Evolutionary conservation across 2,888 invertebrate genomes (phyloP).

Genomic region (Diabrotica balteata): DNA sequence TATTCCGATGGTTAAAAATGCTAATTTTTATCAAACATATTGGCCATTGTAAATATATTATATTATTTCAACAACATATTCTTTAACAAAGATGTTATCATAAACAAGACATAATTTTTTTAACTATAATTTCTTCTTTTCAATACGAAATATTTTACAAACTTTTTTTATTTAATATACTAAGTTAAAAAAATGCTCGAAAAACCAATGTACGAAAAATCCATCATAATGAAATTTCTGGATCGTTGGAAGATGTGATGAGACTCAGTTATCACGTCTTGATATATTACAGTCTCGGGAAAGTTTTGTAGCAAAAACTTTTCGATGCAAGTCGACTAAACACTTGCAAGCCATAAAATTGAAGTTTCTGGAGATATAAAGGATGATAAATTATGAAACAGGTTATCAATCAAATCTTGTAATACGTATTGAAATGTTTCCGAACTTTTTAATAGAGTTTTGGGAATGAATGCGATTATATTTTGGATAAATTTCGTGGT

Average conservation of each 20-base stretch:
- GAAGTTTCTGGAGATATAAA: constrained; percentile 40
- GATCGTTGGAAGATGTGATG: constrained; percentile 23
- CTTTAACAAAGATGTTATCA: too few species aligned
- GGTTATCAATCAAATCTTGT: constrained; percentile 47
- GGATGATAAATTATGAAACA: constrained; percentile 45
- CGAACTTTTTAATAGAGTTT: constrained; percentile 46
- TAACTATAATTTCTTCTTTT: too few species aligned
- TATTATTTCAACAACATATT: too few species aligned
- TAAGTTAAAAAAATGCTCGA: not conserved
- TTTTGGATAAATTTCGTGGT: constrained; percentile 2
- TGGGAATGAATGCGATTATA: constrained; percentile 26
- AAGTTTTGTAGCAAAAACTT: constrained; percentile 26
- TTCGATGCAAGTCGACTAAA: constrained; percentile 26
- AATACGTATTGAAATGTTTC: constrained; percentile 42
- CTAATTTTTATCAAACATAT: too few species aligned
- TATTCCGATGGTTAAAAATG: too few species aligned
- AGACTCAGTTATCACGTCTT: constrained; percentile 27
- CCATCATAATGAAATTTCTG: constrained; percentile 25
- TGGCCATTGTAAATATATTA: too few species aligned
- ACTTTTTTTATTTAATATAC: too few species aligned
- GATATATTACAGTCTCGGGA: constrained; percentile 24
- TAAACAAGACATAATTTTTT: too few species aligned
- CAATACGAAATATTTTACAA: too few species aligned
- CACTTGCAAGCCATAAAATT: constrained; percentile 38
- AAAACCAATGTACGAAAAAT: constrained; percentile 4